These are phyloP conservation scores for Rhinella marina DNA, from an alignment of 2,797 vertebrate genomes.

Conservation along the genomic window DNA sequence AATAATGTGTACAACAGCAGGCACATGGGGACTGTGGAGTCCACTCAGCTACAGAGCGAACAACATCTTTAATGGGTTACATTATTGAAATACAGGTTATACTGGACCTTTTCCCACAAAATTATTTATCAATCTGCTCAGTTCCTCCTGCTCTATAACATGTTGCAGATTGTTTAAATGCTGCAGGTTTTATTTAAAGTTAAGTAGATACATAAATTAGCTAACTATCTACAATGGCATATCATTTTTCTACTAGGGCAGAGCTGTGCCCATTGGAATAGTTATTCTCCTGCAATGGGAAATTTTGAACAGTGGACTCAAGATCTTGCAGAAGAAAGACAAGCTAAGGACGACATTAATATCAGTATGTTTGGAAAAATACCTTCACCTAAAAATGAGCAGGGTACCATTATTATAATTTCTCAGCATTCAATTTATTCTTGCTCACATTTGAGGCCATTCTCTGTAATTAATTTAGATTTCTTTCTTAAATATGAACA, in stretches of 20 bases:
- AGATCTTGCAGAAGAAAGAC: slow-evolving; percentile 87
- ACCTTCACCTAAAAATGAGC: slow-evolving; percentile 74
- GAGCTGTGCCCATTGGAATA: slow-evolving; percentile 92
- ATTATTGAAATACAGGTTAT: no score
- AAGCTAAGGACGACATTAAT: slow-evolving; percentile 79
- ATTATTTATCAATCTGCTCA: no score
- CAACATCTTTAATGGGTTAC: no score
- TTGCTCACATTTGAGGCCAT: slow-evolving; percentile 69
- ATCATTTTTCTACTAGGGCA: slow-evolving; percentile 75
- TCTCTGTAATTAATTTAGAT: neutral
- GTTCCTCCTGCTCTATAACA: no score
- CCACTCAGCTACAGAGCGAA: no score
- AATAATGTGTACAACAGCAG: no score
- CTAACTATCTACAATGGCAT: neutral
- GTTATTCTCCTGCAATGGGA: slow-evolving; percentile 91
- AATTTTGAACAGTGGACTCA: slow-evolving; percentile 87
- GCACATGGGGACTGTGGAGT: no score
- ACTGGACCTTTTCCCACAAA: no score
- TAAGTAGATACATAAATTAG: neutral
- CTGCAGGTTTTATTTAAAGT: neutral
- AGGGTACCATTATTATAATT: slow-evolving; percentile 68
- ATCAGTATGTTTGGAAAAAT: slow-evolving; percentile 68
- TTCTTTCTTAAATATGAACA: neutral
- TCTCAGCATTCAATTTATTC: slow-evolving; percentile 46
- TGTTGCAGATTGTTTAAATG: no score